Percentiles rank a stretch among this genome's conserved stretches.
phyloP scores from a whole-genome alignment of 2,797 vertebrate genomes.

The Thamnophis elegans region DNA sequence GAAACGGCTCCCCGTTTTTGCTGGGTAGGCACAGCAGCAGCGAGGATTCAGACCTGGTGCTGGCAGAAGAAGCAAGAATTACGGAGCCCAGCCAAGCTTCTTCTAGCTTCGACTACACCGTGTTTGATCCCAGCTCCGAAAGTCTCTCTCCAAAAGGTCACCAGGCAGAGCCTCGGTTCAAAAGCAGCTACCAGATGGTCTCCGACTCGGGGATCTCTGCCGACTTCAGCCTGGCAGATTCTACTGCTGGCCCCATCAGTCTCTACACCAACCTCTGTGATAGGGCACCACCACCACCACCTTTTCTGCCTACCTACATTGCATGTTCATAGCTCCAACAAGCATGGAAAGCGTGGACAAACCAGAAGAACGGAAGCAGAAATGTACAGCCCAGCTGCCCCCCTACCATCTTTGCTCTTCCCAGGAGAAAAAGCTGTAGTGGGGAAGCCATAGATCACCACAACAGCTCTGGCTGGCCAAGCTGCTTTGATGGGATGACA shows the following conservation, averaged over 20 bases:
- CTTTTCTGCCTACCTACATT: slow-evolving; percentile 53
- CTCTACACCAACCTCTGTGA: slow-evolving; percentile 79
- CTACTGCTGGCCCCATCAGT: slow-evolving; percentile 63
- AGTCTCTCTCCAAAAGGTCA: slow-evolving; percentile 65
- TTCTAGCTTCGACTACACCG: slow-evolving; percentile 69
- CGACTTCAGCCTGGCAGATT: slow-evolving; percentile 77
- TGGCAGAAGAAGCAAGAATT: background rate
- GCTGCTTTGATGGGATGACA: background rate
- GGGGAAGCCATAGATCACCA: too few species aligned
- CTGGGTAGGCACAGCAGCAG: background rate
- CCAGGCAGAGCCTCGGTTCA: slow-evolving; percentile 68
- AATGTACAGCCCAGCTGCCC: background rate
- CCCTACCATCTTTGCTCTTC: background rate
- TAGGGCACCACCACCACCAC: slow-evolving; percentile 49
- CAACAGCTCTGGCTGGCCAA: background rate
- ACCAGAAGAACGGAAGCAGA: background rate
- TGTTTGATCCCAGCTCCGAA: slow-evolving; percentile 64
- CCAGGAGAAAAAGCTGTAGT: background rate
- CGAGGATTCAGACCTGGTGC: background rate
- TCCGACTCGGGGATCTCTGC: slow-evolving; percentile 85
- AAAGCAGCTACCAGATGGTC: slow-evolving; percentile 82
- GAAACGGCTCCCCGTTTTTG: background rate
- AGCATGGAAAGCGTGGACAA: background rate
- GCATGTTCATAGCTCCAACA: slow-evolving; percentile 51
- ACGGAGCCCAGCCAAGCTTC: slow-evolving; percentile 68